Evolutionary conservation across 1,140 invertebrate species (phyloP), one percentile per base, ranked within the genome.

Genomic region (Elymnias hypermnestra): DNA sequence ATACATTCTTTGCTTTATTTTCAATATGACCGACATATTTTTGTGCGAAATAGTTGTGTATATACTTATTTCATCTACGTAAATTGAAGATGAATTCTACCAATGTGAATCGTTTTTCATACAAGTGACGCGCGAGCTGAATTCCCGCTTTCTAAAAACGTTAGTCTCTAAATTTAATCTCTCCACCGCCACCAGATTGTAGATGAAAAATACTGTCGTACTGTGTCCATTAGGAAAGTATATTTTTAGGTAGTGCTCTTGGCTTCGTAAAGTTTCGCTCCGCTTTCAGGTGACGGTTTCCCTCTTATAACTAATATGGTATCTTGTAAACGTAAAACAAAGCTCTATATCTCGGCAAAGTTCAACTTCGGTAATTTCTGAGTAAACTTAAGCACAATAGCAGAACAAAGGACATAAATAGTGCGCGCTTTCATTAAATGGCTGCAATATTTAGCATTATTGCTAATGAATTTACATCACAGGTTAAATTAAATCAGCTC

Each of bases 151-250:
- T 76, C 70, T 78, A 77, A 78, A 79, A 77, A 69, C 55, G 76
- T 63, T 68, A 57, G 63, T 57, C 63, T 78, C 70, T 76, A 79
- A 74, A 75, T 75, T 83, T 81, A 75, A 79, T 79, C 65, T 75
- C 65, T 63, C 68, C 57, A 63, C 63, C 47, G 58, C 67, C 59
- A 61, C 63, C 50, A 62, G 60, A 71, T 60, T 57, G 58, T 50
- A 57, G 59, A 69, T 69, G 66, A 75, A 71, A 72, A 76, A 78
- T 74, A 71, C 56, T 71, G 68, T 77, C 74, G 69, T 75, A 72
- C 54, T 62, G 53, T 74, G 70, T 77, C 74, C 76, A 81, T 81
- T 81, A 79, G 72, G 58, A 60, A 76, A 78, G 61, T 66, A 68
- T 83, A 83, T 81, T 75, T 77, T 79, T 74, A 72, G 72, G 65